Base-by-base conservation (phyloP, 2,797 vertebrate species). In the Eidolon dupreanum region DNA sequence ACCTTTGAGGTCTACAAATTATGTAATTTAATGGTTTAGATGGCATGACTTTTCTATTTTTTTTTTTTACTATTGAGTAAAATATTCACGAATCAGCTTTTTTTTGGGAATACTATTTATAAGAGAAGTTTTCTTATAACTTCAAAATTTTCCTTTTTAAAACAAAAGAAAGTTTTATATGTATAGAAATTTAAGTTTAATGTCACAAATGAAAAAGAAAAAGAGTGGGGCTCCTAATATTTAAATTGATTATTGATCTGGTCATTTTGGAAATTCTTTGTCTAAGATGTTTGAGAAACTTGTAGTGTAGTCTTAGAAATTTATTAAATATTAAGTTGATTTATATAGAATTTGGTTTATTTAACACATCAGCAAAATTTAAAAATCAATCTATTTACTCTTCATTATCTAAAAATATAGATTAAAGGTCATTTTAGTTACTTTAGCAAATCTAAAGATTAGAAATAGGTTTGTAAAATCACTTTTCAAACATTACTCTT, bases 1-100 rank as follows among this genome's bases (percentile, higher is more conserved):
- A 51, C 31, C 26, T 33, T 78, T 83, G 59, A 94, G 71, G 33
- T 53, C 26, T 91, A 17, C 79, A 94, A 63, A 94, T 59, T 93
- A 5, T 85, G 5, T 46, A 92, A 68, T 75, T 51, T 78, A 93
- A 55, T 79, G 36, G 16, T 63, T 92, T 86, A 79, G 51, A 24
- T 86, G 61, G 15, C 36, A 55, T 66, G 75, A 71, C n/a, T 81
- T 91, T 95, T 93, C 66, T 77, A 11, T 73, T 92, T 46, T 49
- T 96, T 90, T 93, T 93, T 96, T 51, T 96, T 41, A 77, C 1
- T 89, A 36, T 86, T 91, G 6, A 90, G 5, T 73, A 88, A 59
- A 92, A 57, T 96, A 81, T 71, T 96, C 66, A 75, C 68, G 26
- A 88, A 57, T 94, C 5, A 65, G 2, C 49, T 68, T 97, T 93